These are phyloP conservation scores for Sigmodon hispidus DNA, from an alignment of 2,113 vertebrate species.

Conservation along the genomic window DNA sequence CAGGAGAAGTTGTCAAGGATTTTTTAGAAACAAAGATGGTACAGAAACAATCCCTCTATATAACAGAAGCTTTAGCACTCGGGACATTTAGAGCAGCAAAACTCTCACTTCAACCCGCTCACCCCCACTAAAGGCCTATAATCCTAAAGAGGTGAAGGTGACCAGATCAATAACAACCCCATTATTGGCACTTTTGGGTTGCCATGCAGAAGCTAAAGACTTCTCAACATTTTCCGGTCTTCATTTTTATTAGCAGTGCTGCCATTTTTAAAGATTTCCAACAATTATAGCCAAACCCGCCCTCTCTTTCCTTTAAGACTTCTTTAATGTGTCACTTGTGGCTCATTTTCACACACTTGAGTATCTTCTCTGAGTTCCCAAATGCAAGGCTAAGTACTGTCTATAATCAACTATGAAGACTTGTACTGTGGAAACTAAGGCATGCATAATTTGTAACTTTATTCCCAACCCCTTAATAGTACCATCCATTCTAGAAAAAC, in stretches of 20 bases:
- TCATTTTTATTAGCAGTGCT: not conserved
- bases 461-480: not conserved
- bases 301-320: not conserved
- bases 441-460: not conserved
- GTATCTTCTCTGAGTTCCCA: not conserved
- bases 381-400: not conserved
- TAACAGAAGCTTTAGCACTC: not conserved
- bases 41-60: not conserved
- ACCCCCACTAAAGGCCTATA: not conserved
- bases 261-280: not conserved
- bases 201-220: not conserved
- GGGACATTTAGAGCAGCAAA: not conserved
- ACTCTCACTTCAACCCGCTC: not conserved
- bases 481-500: not conserved
- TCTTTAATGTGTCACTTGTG: not conserved
- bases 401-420: not conserved
- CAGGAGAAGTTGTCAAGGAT: not conserved
- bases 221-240: not conserved
- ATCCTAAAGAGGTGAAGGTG: not conserved
- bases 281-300: not conserved
- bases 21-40: not conserved
- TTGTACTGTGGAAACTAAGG: not conserved
- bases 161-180: not conserved
- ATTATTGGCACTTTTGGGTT: not conserved
- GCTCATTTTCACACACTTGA: not conserved